phyloP scores from a whole-genome alignment of 1,140 invertebrate genomes.

The Temnothorax nylanderi region DNA sequence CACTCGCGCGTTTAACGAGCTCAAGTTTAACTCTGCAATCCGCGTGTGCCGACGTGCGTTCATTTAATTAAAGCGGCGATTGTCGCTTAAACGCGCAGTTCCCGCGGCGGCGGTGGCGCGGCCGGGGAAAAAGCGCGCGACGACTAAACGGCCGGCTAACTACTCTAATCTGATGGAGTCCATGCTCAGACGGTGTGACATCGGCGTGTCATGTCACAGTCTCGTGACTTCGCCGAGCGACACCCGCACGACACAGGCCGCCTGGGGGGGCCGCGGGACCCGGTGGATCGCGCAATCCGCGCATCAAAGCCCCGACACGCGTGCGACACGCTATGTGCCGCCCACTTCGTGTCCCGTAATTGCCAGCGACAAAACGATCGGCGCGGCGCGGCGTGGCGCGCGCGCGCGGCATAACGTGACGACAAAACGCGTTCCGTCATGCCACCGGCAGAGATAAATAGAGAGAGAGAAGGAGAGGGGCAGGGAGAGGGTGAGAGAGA shows the following conservation, averaged over 20 bases:
- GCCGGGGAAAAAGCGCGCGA: slow-evolving; percentile 4
- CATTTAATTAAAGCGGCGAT: slow-evolving; percentile 50
- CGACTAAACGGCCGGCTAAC: slow-evolving; percentile 62
- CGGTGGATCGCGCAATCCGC: slow-evolving; percentile 62
- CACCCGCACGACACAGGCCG: slow-evolving; percentile 55
- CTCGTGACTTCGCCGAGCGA: slow-evolving; percentile 63
- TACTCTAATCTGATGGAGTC: slow-evolving; percentile 63
- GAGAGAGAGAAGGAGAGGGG: background rate
- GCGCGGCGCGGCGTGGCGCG: slow-evolving; percentile 26
- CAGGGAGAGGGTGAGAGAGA: background rate
- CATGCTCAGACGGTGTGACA: slow-evolving; percentile 65
- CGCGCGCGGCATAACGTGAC: slow-evolving; percentile 65
- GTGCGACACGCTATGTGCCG: slow-evolving; percentile 77
- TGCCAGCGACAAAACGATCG: slow-evolving; percentile 76
- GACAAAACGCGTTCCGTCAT: slow-evolving; percentile 62
- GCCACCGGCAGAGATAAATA: slow-evolving; percentile 54
- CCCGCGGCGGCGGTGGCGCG: background rate
- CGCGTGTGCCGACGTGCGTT: slow-evolving; percentile 20
- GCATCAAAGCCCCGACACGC: slow-evolving; percentile 61
- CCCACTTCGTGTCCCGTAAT: slow-evolving; percentile 76
- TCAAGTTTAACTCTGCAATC: slow-evolving; percentile 39
- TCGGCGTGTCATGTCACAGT: slow-evolving; percentile 62
- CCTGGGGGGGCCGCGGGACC: background rate
- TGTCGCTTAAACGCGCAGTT: slow-evolving; percentile 51
- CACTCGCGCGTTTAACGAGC: slow-evolving; percentile 41